Evolutionary conservation across 1,140 invertebrate genomes (phyloP).

Genomic region (Coenobita brevimanus): DNA sequence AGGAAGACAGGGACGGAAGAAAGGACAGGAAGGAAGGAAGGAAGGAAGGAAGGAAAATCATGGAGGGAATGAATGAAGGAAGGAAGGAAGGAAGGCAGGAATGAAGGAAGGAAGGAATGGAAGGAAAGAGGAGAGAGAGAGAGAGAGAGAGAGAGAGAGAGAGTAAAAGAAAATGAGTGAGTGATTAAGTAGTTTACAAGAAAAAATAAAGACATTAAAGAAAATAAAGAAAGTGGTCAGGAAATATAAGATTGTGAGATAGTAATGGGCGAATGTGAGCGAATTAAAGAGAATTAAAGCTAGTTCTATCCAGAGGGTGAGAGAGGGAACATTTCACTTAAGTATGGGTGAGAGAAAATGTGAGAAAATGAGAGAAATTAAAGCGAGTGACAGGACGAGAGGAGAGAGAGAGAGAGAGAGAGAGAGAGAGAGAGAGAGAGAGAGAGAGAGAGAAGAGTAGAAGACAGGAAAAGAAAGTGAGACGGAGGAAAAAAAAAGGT

Average conservation of each 20-base stretch:
- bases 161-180: not conserved
- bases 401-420: not conserved
- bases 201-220: no score
- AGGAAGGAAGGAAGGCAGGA: not conserved
- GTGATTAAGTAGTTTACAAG: not conserved
- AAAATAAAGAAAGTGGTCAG: not conserved
- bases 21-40: not conserved
- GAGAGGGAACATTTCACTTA: not conserved
- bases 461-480: not conserved
- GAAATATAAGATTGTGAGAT: not conserved
- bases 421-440: not conserved
- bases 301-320: no score
- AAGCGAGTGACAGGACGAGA: not conserved
- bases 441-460: not conserved
- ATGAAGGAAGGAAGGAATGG: not conserved
- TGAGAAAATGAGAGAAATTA: not conserved
- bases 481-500: not conserved
- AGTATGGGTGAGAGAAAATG: not conserved
- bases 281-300: no score
- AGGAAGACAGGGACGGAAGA: no score
- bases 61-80: not conserved
- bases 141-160: not conserved
- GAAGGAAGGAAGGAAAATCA: not conserved
- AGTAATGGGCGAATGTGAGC: no score
- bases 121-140: constrained; percentile 6